Base-by-base conservation (phyloP, 2,797 vertebrate species). In the Mormyrops boulengeri region DNA sequence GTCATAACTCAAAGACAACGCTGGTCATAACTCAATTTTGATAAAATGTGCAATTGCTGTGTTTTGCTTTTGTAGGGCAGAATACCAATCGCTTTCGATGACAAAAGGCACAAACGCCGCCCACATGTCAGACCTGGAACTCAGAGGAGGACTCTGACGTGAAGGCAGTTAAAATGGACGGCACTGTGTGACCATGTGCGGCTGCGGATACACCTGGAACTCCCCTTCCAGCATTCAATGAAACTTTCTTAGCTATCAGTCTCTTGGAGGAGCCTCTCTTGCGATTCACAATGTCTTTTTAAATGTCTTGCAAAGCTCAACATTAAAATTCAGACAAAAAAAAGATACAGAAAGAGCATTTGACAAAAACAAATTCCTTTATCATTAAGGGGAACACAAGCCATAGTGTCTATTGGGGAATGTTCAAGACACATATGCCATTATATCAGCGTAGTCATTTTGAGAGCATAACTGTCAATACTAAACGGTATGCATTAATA, bases 81-180 rank as follows among this genome's bases (percentile, higher is more conserved):
- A 73, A 84, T 49, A 7, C 11, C 50, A 3, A 53, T 53, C 9
- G 38, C 2, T 22, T 62, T 85, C 2, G 26, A 53, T 53, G 14
- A 89, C 73, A 62, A 62, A 62, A 47, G 52, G 26, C 2, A n/a
- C 52, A 34, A 44, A 53, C 17, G 4, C 82, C 62, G 19, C 88
- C 77, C 50, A 41, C 19, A 11, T 4, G 69, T 26, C 44, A 26
- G 50, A 53, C 34, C 5, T 19, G 69, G 69, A 73, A 11, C 17
- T 8, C 69, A 55, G 66, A 80, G 88, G 0, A 90, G 44, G 73
- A 90, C 50, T 50, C 87, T 9, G 89, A 90, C 85, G 89, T 89
- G 91, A 91, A 91, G 91, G 91, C 84, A 80, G 69, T 55, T 26
- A 91, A 91, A 93, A 94, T 88, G 52, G 92, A 94, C 91, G 90